These are phyloP conservation scores for Perodicticus potto DNA, from an alignment of 2,797 vertebrate genomes.

Conservation along the genomic window DNA sequence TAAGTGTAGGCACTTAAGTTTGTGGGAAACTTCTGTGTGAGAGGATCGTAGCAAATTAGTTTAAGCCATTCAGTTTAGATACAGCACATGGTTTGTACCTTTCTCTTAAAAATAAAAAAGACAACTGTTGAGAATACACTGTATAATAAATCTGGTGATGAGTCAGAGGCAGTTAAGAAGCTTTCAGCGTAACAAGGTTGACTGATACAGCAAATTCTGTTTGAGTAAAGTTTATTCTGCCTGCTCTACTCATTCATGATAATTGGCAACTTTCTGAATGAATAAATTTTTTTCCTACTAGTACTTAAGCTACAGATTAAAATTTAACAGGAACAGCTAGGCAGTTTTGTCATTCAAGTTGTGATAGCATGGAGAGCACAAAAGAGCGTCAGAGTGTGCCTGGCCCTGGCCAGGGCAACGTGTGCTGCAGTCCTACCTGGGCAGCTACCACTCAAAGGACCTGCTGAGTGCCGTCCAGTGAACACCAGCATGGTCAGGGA, in stretches of 20 bases:
- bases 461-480: not conserved
- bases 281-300: constrained; percentile 29
- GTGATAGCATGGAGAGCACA: not conserved
- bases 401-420: constrained; percentile 6
- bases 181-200: not conserved
- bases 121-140: not conserved
- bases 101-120: constrained; percentile 29
- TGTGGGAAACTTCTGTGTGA: constrained; percentile 36
- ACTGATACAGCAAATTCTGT: not conserved
- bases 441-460: not conserved
- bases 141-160: not conserved
- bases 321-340: not conserved
- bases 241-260: constrained; percentile 22
- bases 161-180: constrained; percentile 42
- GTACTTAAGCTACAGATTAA: constrained; percentile 32
- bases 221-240: constrained; percentile 29
- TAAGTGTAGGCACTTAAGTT: constrained; percentile 81
- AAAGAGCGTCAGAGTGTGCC: not conserved
- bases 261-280: constrained; percentile 32
- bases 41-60: not conserved
- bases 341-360: constrained; percentile 22
- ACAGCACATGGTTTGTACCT: constrained; percentile 19
- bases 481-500: not conserved
- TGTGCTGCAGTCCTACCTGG: not conserved
- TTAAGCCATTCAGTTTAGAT: not conserved